These are phyloP conservation scores for Venusia cambrica DNA, from an alignment of 2,888 invertebrate genomes.

Conservation along the genomic window DNA sequence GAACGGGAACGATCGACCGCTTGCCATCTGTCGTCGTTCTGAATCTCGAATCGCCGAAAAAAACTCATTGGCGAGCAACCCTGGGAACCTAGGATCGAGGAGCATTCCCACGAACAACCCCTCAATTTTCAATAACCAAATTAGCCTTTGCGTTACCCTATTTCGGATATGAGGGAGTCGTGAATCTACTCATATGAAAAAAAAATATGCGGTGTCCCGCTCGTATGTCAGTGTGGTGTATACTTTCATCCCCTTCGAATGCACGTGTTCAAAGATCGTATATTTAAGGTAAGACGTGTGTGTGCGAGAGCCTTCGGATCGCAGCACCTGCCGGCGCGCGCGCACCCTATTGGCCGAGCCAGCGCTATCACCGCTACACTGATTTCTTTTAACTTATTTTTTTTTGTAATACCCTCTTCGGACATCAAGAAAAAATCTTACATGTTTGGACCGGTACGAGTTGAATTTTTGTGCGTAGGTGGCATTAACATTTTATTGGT, in stretches of 20 bases:
- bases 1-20: slow-evolving; percentile 73
- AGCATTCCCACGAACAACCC: slow-evolving; percentile 85
- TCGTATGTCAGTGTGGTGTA: slow-evolving; percentile 37
- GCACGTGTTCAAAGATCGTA: slow-evolving; percentile 79
- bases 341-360: slow-evolving; percentile 71
- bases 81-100: slow-evolving; percentile 84
- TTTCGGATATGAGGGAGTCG: slow-evolving; percentile 80
- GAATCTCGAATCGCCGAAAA: slow-evolving; percentile 74
- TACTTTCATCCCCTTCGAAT: slow-evolving; percentile 77
- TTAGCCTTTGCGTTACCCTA: slow-evolving; percentile 82
- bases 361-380: slow-evolving; percentile 77
- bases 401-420: slow-evolving; percentile 73
- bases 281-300: slow-evolving; percentile 63
- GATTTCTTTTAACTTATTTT: slow-evolving; percentile 77
- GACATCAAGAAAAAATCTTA: slow-evolving; percentile 74
- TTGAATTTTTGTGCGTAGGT: slow-evolving; percentile 74
- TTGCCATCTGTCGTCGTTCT: slow-evolving; percentile 80
- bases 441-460: slow-evolving; percentile 76
- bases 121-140: slow-evolving; percentile 82
- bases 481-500: slow-evolving; percentile 67
- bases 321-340: slow-evolving; percentile 73
- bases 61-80: slow-evolving; percentile 79
- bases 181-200: slow-evolving; percentile 78
- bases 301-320: slow-evolving; percentile 62
- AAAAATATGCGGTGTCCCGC: slow-evolving; percentile 66